These are phyloP conservation scores for Chironomus riparius DNA, from an alignment of 2,888 invertebrate genomes.

Conservation along the genomic window DNA sequence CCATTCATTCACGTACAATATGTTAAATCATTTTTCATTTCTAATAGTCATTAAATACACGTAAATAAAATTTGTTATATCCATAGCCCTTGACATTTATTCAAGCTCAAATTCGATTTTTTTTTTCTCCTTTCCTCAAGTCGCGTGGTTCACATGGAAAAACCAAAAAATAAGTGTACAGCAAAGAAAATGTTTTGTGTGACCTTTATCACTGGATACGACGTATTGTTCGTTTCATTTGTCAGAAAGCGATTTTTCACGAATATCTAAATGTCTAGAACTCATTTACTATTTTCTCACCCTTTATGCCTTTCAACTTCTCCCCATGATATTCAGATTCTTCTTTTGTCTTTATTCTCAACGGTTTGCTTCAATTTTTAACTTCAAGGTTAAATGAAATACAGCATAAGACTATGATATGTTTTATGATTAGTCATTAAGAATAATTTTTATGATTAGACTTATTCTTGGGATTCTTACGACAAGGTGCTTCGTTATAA, in stretches of 20 bases:
- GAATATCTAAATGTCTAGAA: background rate
- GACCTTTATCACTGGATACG: conserved; percentile 1
- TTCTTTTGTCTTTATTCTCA: background rate
- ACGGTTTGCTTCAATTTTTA: background rate
- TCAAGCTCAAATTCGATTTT: background rate
- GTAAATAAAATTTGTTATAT: conserved; percentile 7
- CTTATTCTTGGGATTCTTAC: no score
- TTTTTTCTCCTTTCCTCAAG: background rate
- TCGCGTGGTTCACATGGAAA: background rate
- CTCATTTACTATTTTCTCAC: background rate
- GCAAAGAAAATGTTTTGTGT: background rate
- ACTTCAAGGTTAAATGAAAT: background rate
- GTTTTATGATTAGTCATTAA: background rate
- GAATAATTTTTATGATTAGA: background rate
- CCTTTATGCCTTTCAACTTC: background rate
- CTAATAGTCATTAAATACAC: conserved; percentile 16
- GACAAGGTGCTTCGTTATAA: background rate
- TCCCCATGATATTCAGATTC: background rate
- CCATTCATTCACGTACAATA: background rate
- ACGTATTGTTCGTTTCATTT: background rate
- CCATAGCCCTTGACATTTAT: background rate
- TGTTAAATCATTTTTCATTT: conserved; percentile 19
- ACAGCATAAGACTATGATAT: background rate
- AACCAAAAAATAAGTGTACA: background rate
- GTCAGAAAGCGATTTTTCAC: background rate